Base-by-base conservation (phyloP, 1,140 invertebrate species). In the Apis mellifera region DNA sequence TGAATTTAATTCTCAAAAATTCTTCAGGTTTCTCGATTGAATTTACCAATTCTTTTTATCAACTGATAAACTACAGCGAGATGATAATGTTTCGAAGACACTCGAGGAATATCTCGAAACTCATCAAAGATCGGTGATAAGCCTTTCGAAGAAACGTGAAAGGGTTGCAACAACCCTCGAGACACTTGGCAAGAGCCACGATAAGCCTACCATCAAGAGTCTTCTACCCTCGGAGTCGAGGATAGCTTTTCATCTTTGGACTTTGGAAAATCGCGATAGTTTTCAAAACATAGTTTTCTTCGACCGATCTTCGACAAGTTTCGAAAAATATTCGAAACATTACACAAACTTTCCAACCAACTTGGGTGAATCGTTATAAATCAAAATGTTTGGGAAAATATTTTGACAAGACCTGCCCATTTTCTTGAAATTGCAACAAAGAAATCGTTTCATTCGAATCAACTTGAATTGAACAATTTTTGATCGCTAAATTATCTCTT, bases 171-270 rank as follows among this genome's bases (percentile, higher is more conserved):
- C 60, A 70, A 71, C 77, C 55, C 54, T 57, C 55, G 70, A 66
- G 42, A 64, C 48, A 74, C 60, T 55, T 48, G 13, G 32, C 52
- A 9, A 65, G 59, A 74, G 32, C 52, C 52, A 9, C 32, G 71
- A 81, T 81, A 81, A 81, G 71, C 71, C 78, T 81, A 81, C 42
- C 26, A 32, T 32, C 48, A 48, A 32, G 55, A 23, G 32, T 81
- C 42, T 57, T 50, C 42, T 60, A 75, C 32, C 32, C 74, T 65
- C 50, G 50, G n/a, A 48, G 11, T 55, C n/a, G 26, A 60, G 70
- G 70, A 74, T 80, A 50, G 70, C 70, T 65, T 62, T 75, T 65
- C n/a, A 21, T 11, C n/a, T n/a, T n/a, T n/a, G n/a, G 50, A 48
- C 52, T 65, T 52, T 54, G 21, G 15, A 32, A 42, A 55, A 65